Conservation (phyloP, 2,113 vertebrate species). For the Sander vitreus region DNA sequence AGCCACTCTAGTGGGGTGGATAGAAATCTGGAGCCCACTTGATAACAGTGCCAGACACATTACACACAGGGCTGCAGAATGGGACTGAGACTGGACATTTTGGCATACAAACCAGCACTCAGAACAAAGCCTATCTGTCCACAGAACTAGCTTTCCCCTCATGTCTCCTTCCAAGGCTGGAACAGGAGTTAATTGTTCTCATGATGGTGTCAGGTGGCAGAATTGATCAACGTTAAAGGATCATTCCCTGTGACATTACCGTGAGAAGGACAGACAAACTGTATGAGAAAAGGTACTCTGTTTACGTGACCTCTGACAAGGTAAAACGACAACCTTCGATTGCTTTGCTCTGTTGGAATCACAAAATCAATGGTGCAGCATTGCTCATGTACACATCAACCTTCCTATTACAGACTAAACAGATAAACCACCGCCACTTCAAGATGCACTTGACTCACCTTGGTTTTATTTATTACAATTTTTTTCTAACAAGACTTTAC, state of each 20-base stretch:
- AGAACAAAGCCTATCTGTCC: constrained; percentile 56
- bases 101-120: constrained; percentile 53
- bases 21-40: constrained; percentile 68
- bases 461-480: constrained; percentile 25
- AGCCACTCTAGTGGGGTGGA: constrained; percentile 55
- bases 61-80: constrained; percentile 55
- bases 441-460: constrained; percentile 14
- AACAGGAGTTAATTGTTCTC: constrained; percentile 78
- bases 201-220: constrained; percentile 79
- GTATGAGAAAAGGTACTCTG: constrained; percentile 66
- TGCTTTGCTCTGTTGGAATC: constrained; percentile 67
- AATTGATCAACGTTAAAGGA: constrained; percentile 80
- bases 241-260: constrained; percentile 77
- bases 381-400: constrained; percentile 64
- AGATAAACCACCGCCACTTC: constrained; percentile 40
- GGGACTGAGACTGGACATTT: constrained; percentile 47
- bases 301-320: constrained; percentile 75
- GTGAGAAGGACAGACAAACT: constrained; percentile 63
- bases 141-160: constrained; percentile 34
- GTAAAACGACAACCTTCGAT: constrained; percentile 69
- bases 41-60: constrained; percentile 64
- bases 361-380: constrained; percentile 75
- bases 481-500: constrained; percentile 19
- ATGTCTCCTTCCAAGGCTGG: constrained; percentile 50
- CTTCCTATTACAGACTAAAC: constrained; percentile 48